phyloP scores from a whole-genome alignment of 2,888 invertebrate genomes.

The Drosophila anceps region DNA sequence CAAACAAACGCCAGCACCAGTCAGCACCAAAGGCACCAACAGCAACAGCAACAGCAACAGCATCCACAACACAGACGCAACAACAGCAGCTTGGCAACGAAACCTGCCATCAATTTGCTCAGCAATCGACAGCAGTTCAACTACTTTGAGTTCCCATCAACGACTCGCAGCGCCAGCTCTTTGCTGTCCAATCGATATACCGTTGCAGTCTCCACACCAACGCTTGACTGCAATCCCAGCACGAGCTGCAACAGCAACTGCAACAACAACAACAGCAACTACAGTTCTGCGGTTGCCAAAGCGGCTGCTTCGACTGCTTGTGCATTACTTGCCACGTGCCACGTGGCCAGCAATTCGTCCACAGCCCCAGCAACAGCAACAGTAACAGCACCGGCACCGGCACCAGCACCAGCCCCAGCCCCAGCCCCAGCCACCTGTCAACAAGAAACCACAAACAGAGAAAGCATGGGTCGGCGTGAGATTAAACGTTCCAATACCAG shows the following conservation, averaged over 20 bases:
- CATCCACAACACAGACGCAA: slow-evolving; percentile 39
- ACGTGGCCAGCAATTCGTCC: slow-evolving; percentile 51
- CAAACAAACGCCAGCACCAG: slow-evolving; percentile 58
- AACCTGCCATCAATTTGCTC: slow-evolving; percentile 71
- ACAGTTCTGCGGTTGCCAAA: slow-evolving; percentile 66
- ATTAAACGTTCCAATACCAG: slow-evolving; percentile 85
- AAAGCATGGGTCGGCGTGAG: slow-evolving; percentile 85
- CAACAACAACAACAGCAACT: slow-evolving; percentile 51
- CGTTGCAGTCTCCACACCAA: slow-evolving; percentile 70
- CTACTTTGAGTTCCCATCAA: slow-evolving; percentile 81
- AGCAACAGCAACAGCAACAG: slow-evolving; percentile 44
- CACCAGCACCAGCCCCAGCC: slow-evolving; percentile 44
- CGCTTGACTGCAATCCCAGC: slow-evolving; percentile 51
- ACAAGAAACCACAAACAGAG: slow-evolving; percentile 45
- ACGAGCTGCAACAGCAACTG: slow-evolving; percentile 37
- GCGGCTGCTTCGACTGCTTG: slow-evolving; percentile 72
- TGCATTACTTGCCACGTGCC: slow-evolving; percentile 73
- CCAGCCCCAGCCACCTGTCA: slow-evolving; percentile 37
- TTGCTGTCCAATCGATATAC: slow-evolving; percentile 49
- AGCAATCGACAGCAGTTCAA: slow-evolving; percentile 78
- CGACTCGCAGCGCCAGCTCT: slow-evolving; percentile 33
- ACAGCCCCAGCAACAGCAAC: too few species aligned
- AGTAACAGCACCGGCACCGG: slow-evolving; percentile 32
- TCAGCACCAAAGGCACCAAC: slow-evolving; percentile 44
- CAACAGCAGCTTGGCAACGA: slow-evolving; percentile 61